phyloP scores from a whole-genome alignment of 1,140 invertebrate species.

The Tetramorium parvispinum region DNA sequence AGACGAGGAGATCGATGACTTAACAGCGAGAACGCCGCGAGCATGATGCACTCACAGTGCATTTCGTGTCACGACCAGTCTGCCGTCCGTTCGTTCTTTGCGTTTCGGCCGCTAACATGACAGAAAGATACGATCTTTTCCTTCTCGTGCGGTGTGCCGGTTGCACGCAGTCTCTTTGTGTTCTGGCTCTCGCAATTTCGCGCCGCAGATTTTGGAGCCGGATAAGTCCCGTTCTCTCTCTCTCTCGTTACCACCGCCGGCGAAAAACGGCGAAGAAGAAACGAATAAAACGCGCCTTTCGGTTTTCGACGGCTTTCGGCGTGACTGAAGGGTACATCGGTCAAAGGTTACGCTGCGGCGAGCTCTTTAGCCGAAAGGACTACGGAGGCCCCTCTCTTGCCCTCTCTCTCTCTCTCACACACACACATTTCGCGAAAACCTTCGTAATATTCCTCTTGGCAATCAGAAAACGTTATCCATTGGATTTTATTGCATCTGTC shows the following conservation, averaged over 20 bases:
- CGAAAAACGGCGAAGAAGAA: neutral
- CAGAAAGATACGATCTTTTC: constrained; percentile 58
- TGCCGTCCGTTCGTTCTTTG: constrained; percentile 31
- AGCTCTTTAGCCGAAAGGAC: constrained; percentile 15
- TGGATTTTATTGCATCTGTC: constrained; percentile 34
- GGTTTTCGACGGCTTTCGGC: constrained; percentile 37
- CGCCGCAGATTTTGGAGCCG: constrained; percentile 35
- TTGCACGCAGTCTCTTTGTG: constrained; percentile 54
- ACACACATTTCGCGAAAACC: constrained; percentile 8
- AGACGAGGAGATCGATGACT: constrained; percentile 42
- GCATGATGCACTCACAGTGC: constrained; percentile 9
- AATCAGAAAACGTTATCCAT: constrained; percentile 17
- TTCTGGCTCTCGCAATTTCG: constrained; percentile 46
- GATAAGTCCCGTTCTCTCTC: constrained; percentile 34
- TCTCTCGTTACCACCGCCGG: constrained; percentile 18
- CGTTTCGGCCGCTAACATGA: constrained; percentile 39
- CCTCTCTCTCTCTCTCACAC: neutral
- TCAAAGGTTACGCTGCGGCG: constrained; percentile 41
- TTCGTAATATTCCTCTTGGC: constrained; percentile 7
- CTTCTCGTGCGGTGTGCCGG: neutral
- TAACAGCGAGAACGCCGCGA: constrained; percentile 22
- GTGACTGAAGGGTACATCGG: constrained; percentile 49
- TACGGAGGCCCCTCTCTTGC: neutral
- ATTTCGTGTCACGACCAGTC: constrained; percentile 42
- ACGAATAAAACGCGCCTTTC: constrained; percentile 46